Base-by-base conservation (phyloP, 1,140 invertebrate species). In the Semibalanus balanoides region DNA sequence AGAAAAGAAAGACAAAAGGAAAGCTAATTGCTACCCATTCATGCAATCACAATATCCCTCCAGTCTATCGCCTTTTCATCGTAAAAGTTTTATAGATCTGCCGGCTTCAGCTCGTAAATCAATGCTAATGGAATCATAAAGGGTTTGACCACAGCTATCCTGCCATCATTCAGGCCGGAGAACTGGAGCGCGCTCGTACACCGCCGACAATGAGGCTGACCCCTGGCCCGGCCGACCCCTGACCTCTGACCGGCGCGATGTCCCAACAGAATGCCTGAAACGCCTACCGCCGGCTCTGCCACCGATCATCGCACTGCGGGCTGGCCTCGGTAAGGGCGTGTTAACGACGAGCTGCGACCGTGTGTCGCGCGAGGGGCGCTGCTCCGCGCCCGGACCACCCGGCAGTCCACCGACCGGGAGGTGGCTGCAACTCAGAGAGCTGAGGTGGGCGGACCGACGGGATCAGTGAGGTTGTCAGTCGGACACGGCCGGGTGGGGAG, bases 61-160 rank as follows among this genome's bases (percentile, higher is more conserved):
- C 22, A 22, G 51, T 22, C 51, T 25, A 64, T 64, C 51, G 11
- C 1, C 51, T 64, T 64, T 64, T 14, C 22, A 25, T 64, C 51
- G 14, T 64, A 64, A 64, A 64, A 14, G 1, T 64, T 64, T 64
- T 64, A 64, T 64, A 64, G 51, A 25, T 64, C 51, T 64, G 51
- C 22, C 22, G 51, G 22, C 22, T 64, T 64, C 51, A 64, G 51
- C 51, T 64, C 51, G 51, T 64, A 64, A 64, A 64, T 64, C 51
- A 22, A 64, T 64, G 51, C 51, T 64, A 64, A 64, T 64, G 51
- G 51, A 64, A 64, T 64, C 51, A 64, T 64, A 64, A 64, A 64
- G 22, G 51, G 51, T 64, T 64, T 64, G 51, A 64, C 51, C 51
- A 64, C 51, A 64, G 51, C 51, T 25, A 64, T 64, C 51, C 51